Evolutionary conservation across 2,888 invertebrate genomes (phyloP).

Genomic region (Agonopterix heracliana): DNA sequence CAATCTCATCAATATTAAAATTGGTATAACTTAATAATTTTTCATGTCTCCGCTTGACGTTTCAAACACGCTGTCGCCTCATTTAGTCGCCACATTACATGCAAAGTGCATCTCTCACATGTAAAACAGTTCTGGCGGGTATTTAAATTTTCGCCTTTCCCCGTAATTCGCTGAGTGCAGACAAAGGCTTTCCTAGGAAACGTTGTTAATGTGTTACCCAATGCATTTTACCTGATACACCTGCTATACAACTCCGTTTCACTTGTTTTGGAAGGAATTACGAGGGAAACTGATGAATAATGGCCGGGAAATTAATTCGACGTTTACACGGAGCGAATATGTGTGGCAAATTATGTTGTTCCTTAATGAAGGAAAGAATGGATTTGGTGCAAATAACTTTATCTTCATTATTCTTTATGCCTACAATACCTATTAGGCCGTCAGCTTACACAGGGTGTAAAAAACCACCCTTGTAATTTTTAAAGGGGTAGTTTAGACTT

Average conservation of each 20-base stretch:
- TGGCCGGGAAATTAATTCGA: conserved; percentile 7
- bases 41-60: neutral
- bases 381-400: too few species aligned
- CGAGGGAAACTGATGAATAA: conserved; percentile 15
- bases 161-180: conserved; percentile 66
- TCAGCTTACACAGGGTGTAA: too few species aligned
- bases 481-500: too few species aligned
- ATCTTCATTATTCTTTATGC: too few species aligned
- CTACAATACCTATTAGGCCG: too few species aligned
- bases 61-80: conserved; percentile 43
- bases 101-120: conserved; percentile 74
- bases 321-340: neutral
- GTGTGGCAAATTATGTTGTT: neutral
- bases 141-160: conserved; percentile 72
- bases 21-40: too few species aligned
- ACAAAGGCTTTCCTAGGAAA: conserved; percentile 63
- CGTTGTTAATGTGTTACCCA: conserved; percentile 61
- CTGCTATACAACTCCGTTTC: conserved; percentile 15
- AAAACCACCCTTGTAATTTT: too few species aligned
- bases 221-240: conserved; percentile 51
- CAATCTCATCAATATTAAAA: too few species aligned
- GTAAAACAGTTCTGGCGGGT: conserved; percentile 68
- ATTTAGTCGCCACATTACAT: conserved; percentile 64
- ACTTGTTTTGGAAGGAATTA: conserved; percentile 1
- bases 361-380: too few species aligned